phyloP scores from a whole-genome alignment of 2,888 invertebrate genomes.

The Parnassius smintheus region DNA sequence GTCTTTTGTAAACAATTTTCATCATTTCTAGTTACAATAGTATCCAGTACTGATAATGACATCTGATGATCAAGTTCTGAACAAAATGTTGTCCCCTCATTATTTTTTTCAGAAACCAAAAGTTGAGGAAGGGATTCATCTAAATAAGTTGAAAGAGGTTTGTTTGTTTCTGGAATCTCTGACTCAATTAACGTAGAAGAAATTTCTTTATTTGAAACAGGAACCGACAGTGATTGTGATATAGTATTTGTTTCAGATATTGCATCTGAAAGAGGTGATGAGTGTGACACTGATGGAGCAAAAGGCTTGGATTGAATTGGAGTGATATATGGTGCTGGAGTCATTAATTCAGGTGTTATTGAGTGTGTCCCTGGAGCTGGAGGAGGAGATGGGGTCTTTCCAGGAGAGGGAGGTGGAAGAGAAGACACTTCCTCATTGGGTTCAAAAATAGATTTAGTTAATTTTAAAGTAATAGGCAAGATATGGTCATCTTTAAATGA shows the following conservation, averaged over 20 bases:
- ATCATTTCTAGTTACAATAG: constrained; percentile 35
- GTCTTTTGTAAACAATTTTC: constrained; percentile 1
- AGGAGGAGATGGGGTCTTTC: constrained; percentile 54
- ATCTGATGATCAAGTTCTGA: not conserved
- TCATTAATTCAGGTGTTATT: constrained; percentile 43
- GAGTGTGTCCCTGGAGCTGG: constrained; percentile 50
- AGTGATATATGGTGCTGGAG: constrained; percentile 19
- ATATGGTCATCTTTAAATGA: constrained; percentile 3
- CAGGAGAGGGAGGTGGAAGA: constrained; percentile 57
- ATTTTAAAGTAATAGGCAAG: constrained; percentile 1
- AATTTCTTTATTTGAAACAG: constrained; percentile 1
- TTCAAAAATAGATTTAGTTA: constrained; percentile 23
- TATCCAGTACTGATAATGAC: constrained; percentile 60
- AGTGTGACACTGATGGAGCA: not conserved
- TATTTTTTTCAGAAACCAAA: no score
- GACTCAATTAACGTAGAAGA: not conserved
- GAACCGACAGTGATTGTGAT: not conserved
- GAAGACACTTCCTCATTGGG: constrained; percentile 24
- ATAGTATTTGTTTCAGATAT: constrained; percentile 2
- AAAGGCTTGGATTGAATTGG: constrained; percentile 33
- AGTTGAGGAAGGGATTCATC: constrained; percentile 33
- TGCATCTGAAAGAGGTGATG: not conserved
- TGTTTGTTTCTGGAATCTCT: constrained; percentile 5
- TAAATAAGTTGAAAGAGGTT: constrained; percentile 48
- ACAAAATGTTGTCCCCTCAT: no score